Percentiles rank a stretch among this genome's conserved stretches.
Evolutionary conservation across 2,113 vertebrate genomes (phyloP).

Genomic region (Gracilinanus agilis): DNA sequence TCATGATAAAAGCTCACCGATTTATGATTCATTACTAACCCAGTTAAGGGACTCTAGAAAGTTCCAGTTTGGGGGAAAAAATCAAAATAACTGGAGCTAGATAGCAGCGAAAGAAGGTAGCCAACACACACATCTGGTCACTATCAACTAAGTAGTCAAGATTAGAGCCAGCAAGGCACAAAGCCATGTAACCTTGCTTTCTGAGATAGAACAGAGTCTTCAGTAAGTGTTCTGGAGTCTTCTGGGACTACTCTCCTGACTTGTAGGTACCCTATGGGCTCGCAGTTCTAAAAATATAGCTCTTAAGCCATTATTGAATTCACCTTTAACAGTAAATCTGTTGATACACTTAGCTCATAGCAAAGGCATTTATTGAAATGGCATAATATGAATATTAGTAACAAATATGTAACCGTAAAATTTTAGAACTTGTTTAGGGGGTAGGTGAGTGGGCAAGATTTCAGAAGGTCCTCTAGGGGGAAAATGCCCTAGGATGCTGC

Average conservation of each 20-base stretch:
- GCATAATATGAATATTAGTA: neutral
- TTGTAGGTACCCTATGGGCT: neutral
- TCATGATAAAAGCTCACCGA: neutral
- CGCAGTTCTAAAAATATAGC: neutral
- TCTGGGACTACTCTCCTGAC: neutral
- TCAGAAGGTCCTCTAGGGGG: neutral
- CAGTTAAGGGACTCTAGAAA: neutral
- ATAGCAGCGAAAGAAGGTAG: neutral
- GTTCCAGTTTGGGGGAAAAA: neutral
- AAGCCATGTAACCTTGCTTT: conserved; percentile 34
- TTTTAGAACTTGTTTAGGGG: neutral
- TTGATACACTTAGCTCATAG: neutral
- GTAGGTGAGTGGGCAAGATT: neutral
- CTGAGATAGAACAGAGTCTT: conserved; percentile 5
- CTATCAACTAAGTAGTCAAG: neutral
- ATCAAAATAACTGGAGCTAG: conserved; percentile 10
- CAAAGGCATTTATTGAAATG: neutral
- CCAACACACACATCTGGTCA: neutral
- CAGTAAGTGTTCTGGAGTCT: neutral
- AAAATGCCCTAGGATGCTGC: neutral
- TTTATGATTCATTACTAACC: neutral
- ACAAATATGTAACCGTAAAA: neutral
- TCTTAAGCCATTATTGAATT: neutral
- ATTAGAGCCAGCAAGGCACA: neutral
- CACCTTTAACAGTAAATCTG: neutral